phyloP scores from a whole-genome alignment of 2,113 vertebrate genomes.

The Urocitellus parryii region DNA sequence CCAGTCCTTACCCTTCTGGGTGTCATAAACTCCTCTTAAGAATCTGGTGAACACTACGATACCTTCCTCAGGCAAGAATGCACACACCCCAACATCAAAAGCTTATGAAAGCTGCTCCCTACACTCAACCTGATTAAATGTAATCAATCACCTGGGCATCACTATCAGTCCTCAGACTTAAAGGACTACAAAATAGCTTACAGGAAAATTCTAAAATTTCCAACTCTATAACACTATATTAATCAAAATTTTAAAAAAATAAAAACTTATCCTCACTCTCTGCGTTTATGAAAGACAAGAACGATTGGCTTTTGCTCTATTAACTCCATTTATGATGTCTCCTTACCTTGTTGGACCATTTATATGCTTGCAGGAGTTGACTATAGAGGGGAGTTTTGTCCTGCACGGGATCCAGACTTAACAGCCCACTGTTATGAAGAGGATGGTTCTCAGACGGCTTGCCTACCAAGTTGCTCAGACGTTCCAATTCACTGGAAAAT shows the following conservation, averaged over 20 bases:
- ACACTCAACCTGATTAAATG: background rate
- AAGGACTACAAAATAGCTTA: background rate
- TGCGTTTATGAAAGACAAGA: background rate
- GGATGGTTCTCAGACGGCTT: slow-evolving; percentile 98
- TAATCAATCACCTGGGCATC: background rate
- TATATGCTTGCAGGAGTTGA: slow-evolving; percentile 98
- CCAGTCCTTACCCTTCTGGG: background rate
- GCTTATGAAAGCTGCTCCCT: background rate
- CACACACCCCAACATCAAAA: background rate
- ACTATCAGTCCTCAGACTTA: background rate
- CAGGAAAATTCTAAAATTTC: background rate
- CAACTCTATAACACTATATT: background rate
- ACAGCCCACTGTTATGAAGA: slow-evolving; percentile 96
- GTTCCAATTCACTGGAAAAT: slow-evolving; percentile 93
- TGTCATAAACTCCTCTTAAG: background rate
- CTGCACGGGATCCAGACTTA: slow-evolving; percentile 98
- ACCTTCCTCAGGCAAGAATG: background rate
- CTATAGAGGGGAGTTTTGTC: slow-evolving; percentile 99
- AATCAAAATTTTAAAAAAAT: background rate
- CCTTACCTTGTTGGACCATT: slow-evolving; percentile 99
- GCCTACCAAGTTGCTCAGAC: slow-evolving; percentile 96
- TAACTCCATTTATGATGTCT: rapidly evolving
- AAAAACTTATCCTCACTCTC: background rate
- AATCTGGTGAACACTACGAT: background rate
- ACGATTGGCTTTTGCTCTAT: rapidly evolving